Conservation (phyloP, 1,140 invertebrate genomes). For the Drosophila busckii region DNA sequence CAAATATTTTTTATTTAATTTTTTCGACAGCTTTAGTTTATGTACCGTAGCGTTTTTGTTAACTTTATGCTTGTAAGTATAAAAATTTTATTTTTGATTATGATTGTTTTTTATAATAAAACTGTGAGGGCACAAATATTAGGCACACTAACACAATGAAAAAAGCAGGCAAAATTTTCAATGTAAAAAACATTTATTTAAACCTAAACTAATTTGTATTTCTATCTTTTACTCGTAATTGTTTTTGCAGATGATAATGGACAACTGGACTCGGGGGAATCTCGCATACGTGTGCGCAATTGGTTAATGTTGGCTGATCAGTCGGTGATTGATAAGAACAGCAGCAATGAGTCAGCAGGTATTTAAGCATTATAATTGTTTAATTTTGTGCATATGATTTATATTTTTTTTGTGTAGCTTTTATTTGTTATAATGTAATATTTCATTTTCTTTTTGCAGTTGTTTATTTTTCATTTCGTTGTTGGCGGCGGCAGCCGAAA, state of each 20-base stretch:
- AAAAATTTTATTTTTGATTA: constrained; percentile 32
- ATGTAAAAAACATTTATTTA: no score
- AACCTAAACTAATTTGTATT: neutral
- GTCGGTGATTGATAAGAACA: constrained; percentile 59
- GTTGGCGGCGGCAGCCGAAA: constrained; percentile 34
- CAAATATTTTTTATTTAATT: constrained; percentile 28
- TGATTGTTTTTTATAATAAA: constrained; percentile 9
- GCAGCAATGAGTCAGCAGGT: constrained; percentile 50
- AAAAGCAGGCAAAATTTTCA: no score
- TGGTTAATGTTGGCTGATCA: constrained; percentile 78
- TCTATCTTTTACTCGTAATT: neutral
- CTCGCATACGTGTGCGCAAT: constrained; percentile 71
- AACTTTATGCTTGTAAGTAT: constrained; percentile 75
- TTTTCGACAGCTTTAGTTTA: constrained; percentile 39
- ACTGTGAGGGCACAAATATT: constrained; percentile 32
- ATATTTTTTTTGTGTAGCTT: constrained; percentile 12
- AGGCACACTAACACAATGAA: constrained; percentile 38
- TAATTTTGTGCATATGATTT: neutral
- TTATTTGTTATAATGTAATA: constrained; percentile 29
- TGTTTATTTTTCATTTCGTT: constrained; percentile 29
- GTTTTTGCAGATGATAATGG: constrained; percentile 52
- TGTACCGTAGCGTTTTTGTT: constrained; percentile 57
- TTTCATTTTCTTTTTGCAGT: constrained; percentile 67
- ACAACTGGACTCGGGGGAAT: constrained; percentile 52
- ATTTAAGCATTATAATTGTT: constrained; percentile 28